Evolutionary conservation across 2,888 invertebrate species (phyloP).

Genomic region (Lydus trimaculatus): DNA sequence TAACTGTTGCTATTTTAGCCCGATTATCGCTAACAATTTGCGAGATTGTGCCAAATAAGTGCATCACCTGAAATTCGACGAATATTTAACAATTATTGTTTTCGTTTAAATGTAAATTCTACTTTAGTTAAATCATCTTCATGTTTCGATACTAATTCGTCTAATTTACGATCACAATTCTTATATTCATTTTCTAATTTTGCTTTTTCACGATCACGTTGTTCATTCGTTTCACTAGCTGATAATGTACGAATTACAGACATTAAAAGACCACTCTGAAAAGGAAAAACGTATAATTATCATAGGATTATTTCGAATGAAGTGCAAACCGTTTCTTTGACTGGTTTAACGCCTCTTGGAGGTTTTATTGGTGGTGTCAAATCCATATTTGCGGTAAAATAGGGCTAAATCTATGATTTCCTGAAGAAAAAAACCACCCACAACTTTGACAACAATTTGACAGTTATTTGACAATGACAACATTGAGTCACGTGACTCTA

Average conservation of each 20-base stretch:
- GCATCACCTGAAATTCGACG: conserved; percentile 59
- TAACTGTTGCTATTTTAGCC: conserved; percentile 78
- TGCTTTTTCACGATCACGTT: conserved; percentile 90
- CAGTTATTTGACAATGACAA: too few species aligned
- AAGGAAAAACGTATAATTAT: conserved; percentile 32
- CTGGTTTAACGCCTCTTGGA: conserved; percentile 84
- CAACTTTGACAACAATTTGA: background rate
- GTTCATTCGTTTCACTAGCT: conserved; percentile 92
- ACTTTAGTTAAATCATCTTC: conserved; percentile 87
- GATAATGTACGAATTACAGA: conserved; percentile 94
- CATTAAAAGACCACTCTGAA: conserved; percentile 86
- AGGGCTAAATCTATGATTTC: background rate
- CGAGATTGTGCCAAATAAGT: conserved; percentile 80
- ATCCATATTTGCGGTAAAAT: conserved; percentile 38
- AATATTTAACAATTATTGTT: conserved; percentile 11
- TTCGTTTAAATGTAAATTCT: conserved; percentile 42
- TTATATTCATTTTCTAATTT: conserved; percentile 94
- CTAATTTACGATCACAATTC: conserved; percentile 87
- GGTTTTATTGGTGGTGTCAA: conserved; percentile 80
- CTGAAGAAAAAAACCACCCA: background rate
- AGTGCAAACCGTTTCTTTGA: conserved; percentile 80
- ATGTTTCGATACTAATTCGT: conserved; percentile 87
- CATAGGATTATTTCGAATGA: conserved; percentile 28
- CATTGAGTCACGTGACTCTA: too few species aligned
- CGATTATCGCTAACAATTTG: conserved; percentile 78